Evolutionary conservation across 2,888 invertebrate species (phyloP), one percentile per base, ranked within the genome.

Genomic region (Nineta flava): DNA sequence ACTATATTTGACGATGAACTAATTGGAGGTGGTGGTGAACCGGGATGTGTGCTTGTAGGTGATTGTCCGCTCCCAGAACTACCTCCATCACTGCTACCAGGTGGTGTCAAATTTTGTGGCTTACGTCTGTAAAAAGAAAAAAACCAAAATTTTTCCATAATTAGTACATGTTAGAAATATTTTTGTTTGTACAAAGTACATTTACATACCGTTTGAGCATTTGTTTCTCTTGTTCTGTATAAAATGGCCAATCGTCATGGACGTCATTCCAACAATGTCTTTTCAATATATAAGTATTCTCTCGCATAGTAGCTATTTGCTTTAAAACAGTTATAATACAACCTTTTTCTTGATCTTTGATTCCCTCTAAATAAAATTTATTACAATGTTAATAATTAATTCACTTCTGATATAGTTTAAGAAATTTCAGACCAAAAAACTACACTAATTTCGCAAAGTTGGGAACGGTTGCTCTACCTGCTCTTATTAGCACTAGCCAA

Each of bases 181-280:
- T 26, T 26, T 7, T 26, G 7, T 26, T 7, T 26, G 7, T 26
- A 35, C 19, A 38, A 40, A 40, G 41, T 21, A 5, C 49, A 47
- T 35, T 61, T 34, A 55, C 56, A 54, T 57, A 84, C 85, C 87
- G 81, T 75, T 90, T 92, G 63, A 94, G 76, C 68, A 85, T 79
- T 63, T 87, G 83, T 66, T 79, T 78, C 66, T 95, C 94, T 62
- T 87, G 85, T 60, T 93, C 92, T 16, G 84, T 79, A 65, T 92
- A 95, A 72, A 86, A 93, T 53, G 90, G 88, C 94, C 95, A 95
- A 64, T 88, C 87, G 62, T 87, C 87, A 60, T 88, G 84, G 56
- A 93, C 90, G 65, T 95, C 94, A 65, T 86, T 87, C 90, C 92
- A 95, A 61, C 87, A 76, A 62, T 84, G 81, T 62, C 87, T 83